Percentiles rank a stretch among this genome's conserved stretches.
Conservation (phyloP, 2,888 invertebrate species). For the Leucoma salicis region DNA sequence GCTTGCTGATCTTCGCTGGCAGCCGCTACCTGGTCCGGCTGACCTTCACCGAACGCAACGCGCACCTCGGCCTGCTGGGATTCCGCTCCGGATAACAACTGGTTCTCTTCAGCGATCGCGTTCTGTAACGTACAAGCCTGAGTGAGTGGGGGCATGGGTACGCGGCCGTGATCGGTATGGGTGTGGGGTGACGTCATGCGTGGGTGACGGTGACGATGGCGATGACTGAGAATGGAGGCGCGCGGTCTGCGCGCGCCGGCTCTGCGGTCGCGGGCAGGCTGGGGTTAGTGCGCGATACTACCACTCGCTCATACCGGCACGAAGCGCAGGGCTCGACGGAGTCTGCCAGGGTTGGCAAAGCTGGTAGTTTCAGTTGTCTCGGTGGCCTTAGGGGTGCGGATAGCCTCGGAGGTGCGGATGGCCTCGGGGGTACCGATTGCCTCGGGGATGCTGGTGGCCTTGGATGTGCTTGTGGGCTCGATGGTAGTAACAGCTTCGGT, state of each 20-base stretch:
- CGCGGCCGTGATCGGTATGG: slow-evolving; percentile 25
- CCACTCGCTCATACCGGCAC: slow-evolving; percentile 68
- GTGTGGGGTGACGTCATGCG: slow-evolving; percentile 29
- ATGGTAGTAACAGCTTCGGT: slow-evolving; percentile 12
- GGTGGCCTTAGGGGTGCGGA: slow-evolving; percentile 25
- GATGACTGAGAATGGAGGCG: slow-evolving; percentile 54
- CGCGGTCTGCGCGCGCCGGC: slow-evolving; percentile 51
- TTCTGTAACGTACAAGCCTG: slow-evolving; percentile 49
- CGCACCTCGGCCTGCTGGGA: slow-evolving; percentile 84
- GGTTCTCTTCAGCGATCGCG: slow-evolving; percentile 71
- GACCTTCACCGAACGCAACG: slow-evolving; percentile 79
- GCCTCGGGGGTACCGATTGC: slow-evolving; percentile 47
- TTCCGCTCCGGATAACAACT: slow-evolving; percentile 79
- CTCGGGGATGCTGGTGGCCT: slow-evolving; percentile 44
- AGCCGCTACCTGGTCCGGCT: slow-evolving; percentile 40
- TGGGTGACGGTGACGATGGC: slow-evolving; percentile 35
- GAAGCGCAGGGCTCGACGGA: slow-evolving; percentile 59
- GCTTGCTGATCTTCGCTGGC: slow-evolving; percentile 68
- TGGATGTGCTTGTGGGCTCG: slow-evolving; percentile 30
- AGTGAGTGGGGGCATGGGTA: slow-evolving; percentile 7
- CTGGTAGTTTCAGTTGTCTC: slow-evolving; percentile 32
- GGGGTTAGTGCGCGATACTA: slow-evolving; percentile 58
- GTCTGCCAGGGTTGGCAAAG: slow-evolving; percentile 36
- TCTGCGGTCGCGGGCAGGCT: slow-evolving; percentile 76
- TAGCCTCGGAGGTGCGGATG: slow-evolving; percentile 20